Conservation (phyloP, 2,113 vertebrate species). For the Copsychus sechellarum region DNA sequence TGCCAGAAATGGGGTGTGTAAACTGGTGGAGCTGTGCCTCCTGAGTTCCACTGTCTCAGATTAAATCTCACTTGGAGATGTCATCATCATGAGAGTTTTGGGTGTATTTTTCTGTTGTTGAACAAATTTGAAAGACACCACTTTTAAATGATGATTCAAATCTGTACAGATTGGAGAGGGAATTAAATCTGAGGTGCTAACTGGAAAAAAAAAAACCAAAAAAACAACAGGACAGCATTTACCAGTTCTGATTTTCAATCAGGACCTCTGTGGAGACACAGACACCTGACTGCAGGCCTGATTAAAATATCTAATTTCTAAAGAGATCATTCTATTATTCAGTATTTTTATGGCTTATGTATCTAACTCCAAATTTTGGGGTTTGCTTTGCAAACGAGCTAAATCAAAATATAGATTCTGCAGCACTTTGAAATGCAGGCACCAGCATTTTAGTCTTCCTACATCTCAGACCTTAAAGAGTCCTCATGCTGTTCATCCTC, state of each 20-base stretch:
- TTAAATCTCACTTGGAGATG: background rate
- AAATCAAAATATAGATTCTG: background rate
- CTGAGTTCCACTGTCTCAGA: background rate
- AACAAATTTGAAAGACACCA: background rate
- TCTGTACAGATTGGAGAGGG: background rate
- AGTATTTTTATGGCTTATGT: background rate
- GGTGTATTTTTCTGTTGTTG: background rate
- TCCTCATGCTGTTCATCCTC: background rate
- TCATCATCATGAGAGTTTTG: background rate
- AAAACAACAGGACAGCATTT: background rate
- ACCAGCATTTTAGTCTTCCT: background rate
- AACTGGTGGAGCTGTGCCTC: background rate
- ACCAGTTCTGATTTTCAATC: background rate
- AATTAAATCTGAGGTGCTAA: background rate
- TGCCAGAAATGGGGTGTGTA: rapidly evolving
- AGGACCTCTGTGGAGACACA: background rate
- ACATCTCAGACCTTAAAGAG: background rate
- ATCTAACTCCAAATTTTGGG: background rate
- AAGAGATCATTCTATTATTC: background rate
- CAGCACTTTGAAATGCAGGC: background rate
- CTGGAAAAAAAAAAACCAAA: background rate
- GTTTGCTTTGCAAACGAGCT: background rate
- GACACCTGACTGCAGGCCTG: background rate
- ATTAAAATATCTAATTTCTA: background rate
- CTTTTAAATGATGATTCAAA: background rate